Evolutionary conservation across 1,140 invertebrate species (phyloP).

Genomic region (Agrilus planipennis): DNA sequence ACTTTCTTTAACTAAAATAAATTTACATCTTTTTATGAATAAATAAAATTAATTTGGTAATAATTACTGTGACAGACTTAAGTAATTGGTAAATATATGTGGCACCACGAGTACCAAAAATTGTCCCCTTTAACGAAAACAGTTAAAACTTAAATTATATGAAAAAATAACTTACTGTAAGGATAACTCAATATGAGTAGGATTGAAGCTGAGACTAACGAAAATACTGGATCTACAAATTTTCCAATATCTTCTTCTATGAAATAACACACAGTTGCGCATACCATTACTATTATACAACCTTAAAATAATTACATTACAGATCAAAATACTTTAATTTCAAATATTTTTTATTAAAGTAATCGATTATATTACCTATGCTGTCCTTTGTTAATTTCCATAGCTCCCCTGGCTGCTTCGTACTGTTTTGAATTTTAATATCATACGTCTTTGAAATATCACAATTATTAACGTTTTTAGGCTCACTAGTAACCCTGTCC

Average conservation of each 20-base stretch:
- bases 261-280: conserved; percentile 50
- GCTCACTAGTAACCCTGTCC: too few relatives aligned
- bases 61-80: not conserved
- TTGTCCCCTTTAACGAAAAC: not conserved
- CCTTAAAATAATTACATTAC: conserved; percentile 32
- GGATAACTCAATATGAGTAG: conserved; percentile 57
- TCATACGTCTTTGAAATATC: too few relatives aligned
- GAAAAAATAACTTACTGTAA: conserved; percentile 47
- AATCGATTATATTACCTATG: too few relatives aligned
- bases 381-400: too few relatives aligned
- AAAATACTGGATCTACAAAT: conserved; percentile 59
- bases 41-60: not conserved
- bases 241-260: conserved; percentile 48
- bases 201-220: conserved; percentile 50
- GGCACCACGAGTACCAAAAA: not conserved
- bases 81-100: not conserved
- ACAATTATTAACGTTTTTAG: too few relatives aligned
- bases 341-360: too few relatives aligned
- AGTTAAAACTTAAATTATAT: not conserved
- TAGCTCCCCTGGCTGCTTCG: too few relatives aligned
- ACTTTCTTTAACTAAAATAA: conserved; percentile 58
- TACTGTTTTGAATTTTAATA: too few relatives aligned
- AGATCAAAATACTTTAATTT: too few relatives aligned
- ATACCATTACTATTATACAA: conserved; percentile 55
- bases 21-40: not conserved